Conservation (phyloP, 2,888 invertebrate genomes). For the Laspeyria flexula region DNA sequence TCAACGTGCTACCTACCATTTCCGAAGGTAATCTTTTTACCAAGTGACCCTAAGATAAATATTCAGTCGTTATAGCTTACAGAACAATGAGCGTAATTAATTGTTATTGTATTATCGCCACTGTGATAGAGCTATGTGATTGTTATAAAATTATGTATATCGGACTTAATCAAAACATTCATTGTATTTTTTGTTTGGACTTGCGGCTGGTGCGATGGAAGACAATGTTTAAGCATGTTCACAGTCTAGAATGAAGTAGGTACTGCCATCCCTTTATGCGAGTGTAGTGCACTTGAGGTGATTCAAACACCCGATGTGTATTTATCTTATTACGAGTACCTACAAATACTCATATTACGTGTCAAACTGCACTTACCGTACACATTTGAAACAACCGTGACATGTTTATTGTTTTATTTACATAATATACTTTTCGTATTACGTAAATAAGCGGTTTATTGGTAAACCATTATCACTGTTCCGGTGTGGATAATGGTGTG, state of each 20-base stretch:
- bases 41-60: neutral
- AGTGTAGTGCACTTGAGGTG: conserved; percentile 58
- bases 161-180: conserved; percentile 35
- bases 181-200: conserved; percentile 47
- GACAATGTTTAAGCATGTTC: conserved; percentile 30
- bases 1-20: conserved; percentile 84
- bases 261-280: conserved; percentile 29
- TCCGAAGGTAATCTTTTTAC: conserved; percentile 72
- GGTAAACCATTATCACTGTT: conserved; percentile 18
- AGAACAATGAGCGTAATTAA: conserved; percentile 20
- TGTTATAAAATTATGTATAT: conserved; percentile 16
- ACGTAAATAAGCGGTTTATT: conserved; percentile 19
- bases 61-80: conserved; percentile 12
- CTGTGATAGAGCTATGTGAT: conserved; percentile 20
- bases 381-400: conserved; percentile 23
- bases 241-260: conserved; percentile 9
- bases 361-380: conserved; percentile 38
- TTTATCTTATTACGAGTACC: conserved; percentile 63
- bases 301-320: conserved; percentile 53
- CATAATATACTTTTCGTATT: conserved; percentile 22
- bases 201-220: conserved; percentile 18
- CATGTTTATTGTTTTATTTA: conserved; percentile 38
- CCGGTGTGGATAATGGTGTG: conserved; percentile 17
- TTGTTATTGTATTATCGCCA: conserved; percentile 20
- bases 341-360: no score